A percentile compares a stretch with the other conserved stretches of the same genome.
These are phyloP conservation scores for Bruchidius siliquastri DNA, from an alignment of 2,888 invertebrate species.

Conservation along the genomic window DNA sequence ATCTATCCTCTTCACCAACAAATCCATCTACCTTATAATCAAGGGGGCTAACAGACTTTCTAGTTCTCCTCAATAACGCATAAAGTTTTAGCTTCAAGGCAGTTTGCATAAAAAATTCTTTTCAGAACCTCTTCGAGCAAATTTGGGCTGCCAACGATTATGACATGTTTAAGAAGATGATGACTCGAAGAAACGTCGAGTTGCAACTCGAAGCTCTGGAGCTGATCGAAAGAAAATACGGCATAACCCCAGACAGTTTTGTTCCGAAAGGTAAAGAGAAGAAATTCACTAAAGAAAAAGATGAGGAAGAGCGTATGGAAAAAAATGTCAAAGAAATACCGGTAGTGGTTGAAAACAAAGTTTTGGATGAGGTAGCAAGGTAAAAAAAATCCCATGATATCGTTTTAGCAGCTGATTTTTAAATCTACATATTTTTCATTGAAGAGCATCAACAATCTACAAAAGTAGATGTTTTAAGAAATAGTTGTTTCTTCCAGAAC, in stretches of 20 bases:
- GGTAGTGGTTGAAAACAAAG: constrained; percentile 46
- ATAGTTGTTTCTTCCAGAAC: no score
- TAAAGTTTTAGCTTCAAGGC: neutral
- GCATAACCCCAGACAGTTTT: constrained; percentile 61
- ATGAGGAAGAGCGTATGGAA: constrained; percentile 2
- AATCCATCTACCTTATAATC: no score
- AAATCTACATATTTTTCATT: no score
- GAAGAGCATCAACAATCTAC: no score
- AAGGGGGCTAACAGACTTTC: no score
- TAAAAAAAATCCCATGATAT: constrained; percentile 22
- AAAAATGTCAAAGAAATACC: constrained; percentile 14
- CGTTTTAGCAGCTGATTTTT: neutral
- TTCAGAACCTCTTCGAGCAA: constrained; percentile 62
- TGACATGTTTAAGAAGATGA: constrained; percentile 84
- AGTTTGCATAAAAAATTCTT: neutral
- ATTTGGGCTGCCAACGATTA: constrained; percentile 93
- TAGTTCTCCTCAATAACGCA: neutral
- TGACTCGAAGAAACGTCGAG: constrained; percentile 89
- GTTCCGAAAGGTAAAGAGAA: constrained; percentile 47
- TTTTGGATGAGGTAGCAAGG: constrained; percentile 45
- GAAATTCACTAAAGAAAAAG: constrained; percentile 8
- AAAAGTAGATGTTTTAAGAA: no score
- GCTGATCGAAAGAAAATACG: constrained; percentile 74
- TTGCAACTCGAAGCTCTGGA: constrained; percentile 84
- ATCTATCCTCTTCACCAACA: no score